A percentile compares a stretch with the other conserved stretches of the same genome.
Evolutionary conservation across 2,888 invertebrate species (phyloP).

Genomic region (Bombylius major): DNA sequence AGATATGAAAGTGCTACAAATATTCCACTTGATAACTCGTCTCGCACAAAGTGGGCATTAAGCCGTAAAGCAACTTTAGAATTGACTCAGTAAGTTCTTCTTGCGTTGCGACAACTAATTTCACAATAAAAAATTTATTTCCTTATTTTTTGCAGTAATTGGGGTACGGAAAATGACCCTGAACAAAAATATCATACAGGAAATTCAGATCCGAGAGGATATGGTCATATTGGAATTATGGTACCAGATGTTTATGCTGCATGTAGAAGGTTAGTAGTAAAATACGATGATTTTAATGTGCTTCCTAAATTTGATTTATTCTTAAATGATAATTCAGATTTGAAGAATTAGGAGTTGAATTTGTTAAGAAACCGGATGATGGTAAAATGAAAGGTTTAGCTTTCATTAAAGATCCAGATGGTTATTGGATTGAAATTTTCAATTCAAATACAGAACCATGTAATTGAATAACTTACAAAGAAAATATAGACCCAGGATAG

Average conservation of each 20-base stretch:
- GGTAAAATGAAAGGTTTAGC: constrained; percentile 91
- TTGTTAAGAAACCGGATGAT: constrained; percentile 79
- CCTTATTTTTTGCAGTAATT: constrained; percentile 56
- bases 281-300: neutral
- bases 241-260: constrained; percentile 83
- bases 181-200: constrained; percentile 77
- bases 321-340: constrained; percentile 38
- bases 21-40: constrained; percentile 56
- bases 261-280: constrained; percentile 44
- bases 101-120: neutral
- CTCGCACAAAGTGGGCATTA: constrained; percentile 64
- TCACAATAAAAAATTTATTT: neutral
- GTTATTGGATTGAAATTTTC: constrained; percentile 92
- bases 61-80: constrained; percentile 77
- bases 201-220: constrained; percentile 79
- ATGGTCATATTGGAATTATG: constrained; percentile 83
- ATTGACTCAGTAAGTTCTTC: constrained; percentile 68
- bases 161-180: constrained; percentile 82
- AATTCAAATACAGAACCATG: constrained; percentile 34
- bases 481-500: no score
- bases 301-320: neutral
- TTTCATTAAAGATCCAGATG: constrained; percentile 91
- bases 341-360: constrained; percentile 72
- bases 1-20: constrained; percentile 61
- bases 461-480: neutral